phyloP scores from a whole-genome alignment of 2,888 invertebrate genomes.

The Andrena bicolor region DNA sequence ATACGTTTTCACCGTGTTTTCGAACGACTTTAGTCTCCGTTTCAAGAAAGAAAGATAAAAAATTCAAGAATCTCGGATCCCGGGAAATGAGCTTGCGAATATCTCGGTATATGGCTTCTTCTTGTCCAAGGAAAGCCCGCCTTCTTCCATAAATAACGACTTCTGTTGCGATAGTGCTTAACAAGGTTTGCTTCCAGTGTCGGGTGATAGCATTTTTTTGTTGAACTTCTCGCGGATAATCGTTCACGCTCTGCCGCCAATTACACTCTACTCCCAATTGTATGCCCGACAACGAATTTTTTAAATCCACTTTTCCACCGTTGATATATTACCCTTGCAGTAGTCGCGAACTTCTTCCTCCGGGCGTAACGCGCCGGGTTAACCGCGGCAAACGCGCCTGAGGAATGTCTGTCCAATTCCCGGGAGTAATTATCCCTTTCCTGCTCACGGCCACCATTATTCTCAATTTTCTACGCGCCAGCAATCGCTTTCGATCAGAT shows the following conservation, averaged over 20 bases:
- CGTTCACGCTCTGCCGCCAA: not conserved
- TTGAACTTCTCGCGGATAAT: not conserved
- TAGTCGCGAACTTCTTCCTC: conserved; percentile 25
- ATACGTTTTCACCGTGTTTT: not conserved
- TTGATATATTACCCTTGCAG: conserved; percentile 23
- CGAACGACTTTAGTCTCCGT: conserved; percentile 10
- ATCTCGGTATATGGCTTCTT: not conserved
- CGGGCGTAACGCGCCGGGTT: conserved; percentile 17
- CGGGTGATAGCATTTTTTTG: not conserved
- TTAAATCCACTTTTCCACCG: not conserved
- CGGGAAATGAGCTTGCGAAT: conserved; percentile 13
- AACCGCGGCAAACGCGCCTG: conserved; percentile 36
- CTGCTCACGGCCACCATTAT: conserved; percentile 14
- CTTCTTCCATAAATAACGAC: conserved; percentile 14
- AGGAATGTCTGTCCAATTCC: conserved; percentile 8
- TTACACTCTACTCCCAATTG: not conserved
- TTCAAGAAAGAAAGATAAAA: conserved; percentile 30
- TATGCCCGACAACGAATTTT: not conserved
- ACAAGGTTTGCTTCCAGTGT: not conserved
- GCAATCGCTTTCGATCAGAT: conserved; percentile 21
- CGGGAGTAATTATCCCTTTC: conserved; percentile 32
- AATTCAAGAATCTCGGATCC: conserved; percentile 39
- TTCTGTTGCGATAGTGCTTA: not conserved
- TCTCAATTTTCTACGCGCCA: conserved; percentile 22
- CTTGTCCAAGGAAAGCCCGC: not conserved